Evolutionary conservation across 2,113 vertebrate genomes (phyloP).

Genomic region (Salvelinus namaycush): DNA sequence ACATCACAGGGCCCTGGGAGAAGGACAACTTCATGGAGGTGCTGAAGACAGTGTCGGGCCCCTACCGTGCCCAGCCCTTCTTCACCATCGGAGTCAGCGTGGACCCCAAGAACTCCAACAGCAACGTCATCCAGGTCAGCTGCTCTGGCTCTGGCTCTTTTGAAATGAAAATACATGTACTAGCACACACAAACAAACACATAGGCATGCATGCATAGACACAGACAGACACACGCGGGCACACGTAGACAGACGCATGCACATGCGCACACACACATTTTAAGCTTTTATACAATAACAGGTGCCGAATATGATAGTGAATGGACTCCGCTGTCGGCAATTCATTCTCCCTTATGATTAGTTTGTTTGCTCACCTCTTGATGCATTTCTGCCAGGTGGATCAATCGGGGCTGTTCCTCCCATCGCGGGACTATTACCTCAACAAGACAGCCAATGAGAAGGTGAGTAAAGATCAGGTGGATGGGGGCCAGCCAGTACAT

Average conservation of each 20-base stretch:
- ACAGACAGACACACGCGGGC: too few relatives aligned
- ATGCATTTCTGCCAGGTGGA: slow-evolving; percentile 80
- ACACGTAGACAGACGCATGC: slow-evolving; percentile 1
- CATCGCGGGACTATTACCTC: slow-evolving; percentile 96
- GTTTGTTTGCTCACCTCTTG: slow-evolving; percentile 11
- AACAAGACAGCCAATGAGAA: slow-evolving; percentile 95
- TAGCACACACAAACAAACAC: too few relatives aligned
- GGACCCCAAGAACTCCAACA: slow-evolving; percentile 96
- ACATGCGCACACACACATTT: slow-evolving; percentile 7
- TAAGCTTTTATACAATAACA: background rate
- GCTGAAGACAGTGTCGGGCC: slow-evolving; percentile 90
- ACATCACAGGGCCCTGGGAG: slow-evolving; percentile 89
- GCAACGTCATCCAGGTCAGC: slow-evolving; percentile 91
- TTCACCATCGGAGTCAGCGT: slow-evolving; percentile 89
- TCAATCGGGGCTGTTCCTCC: slow-evolving; percentile 93
- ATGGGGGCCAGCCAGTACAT: too few relatives aligned
- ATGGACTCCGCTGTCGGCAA: too few relatives aligned
- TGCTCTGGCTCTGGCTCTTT: background rate
- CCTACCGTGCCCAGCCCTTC: slow-evolving; percentile 89
- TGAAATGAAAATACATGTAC: too few relatives aligned
- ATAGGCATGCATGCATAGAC: too few relatives aligned
- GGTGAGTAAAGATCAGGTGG: slow-evolving; percentile 70
- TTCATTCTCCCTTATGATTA: background rate
- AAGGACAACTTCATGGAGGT: slow-evolving; percentile 94
- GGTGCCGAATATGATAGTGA: too few relatives aligned